Conservation (phyloP, 1,140 invertebrate species). For the Panagrolaimus sp. region DNA sequence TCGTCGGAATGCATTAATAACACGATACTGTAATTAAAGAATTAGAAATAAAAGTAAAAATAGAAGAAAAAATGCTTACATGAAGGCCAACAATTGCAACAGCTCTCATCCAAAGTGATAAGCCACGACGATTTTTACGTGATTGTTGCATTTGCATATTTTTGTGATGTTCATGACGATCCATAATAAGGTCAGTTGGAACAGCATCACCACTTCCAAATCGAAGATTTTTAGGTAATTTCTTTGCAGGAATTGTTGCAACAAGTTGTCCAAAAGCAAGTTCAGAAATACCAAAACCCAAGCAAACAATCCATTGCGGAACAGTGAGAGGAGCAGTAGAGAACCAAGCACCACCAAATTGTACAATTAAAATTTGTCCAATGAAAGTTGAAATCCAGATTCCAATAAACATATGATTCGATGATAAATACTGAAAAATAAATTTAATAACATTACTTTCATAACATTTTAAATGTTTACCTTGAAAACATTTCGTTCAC, state of each 20-base stretch:
- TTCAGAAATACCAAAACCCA: conserved; percentile 89
- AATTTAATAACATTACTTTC: conserved; percentile 6
- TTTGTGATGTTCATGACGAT: not conserved
- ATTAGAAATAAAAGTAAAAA: conserved; percentile 20
- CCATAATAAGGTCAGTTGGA: conserved; percentile 26
- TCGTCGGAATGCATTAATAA: conserved; percentile 43
- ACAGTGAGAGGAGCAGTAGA: conserved; percentile 75
- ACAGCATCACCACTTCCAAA: conserved; percentile 44
- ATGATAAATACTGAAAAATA: conserved; percentile 73
- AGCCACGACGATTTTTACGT: conserved; percentile 20
- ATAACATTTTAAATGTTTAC: conserved; percentile 9
- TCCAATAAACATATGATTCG: conserved; percentile 94
- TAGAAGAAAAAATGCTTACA: conserved; percentile 36
- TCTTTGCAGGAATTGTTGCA: conserved; percentile 86
- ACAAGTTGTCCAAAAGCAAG: conserved; percentile 91
- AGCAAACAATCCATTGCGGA: conserved; percentile 96
- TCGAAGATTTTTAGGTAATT: conserved; percentile 73
- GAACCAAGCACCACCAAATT: conserved; percentile 93
- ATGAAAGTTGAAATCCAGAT: conserved; percentile 92
- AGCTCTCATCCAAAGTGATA: conserved; percentile 49
- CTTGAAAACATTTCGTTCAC: conserved; percentile 84
- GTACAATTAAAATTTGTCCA: conserved; percentile 90
- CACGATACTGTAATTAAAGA: conserved; percentile 37
- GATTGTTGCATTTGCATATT: conserved; percentile 4
- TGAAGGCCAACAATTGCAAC: conserved; percentile 54